phyloP scores from a whole-genome alignment of 2,888 invertebrate species.

The Kuschelorhynchus macadamiae region DNA sequence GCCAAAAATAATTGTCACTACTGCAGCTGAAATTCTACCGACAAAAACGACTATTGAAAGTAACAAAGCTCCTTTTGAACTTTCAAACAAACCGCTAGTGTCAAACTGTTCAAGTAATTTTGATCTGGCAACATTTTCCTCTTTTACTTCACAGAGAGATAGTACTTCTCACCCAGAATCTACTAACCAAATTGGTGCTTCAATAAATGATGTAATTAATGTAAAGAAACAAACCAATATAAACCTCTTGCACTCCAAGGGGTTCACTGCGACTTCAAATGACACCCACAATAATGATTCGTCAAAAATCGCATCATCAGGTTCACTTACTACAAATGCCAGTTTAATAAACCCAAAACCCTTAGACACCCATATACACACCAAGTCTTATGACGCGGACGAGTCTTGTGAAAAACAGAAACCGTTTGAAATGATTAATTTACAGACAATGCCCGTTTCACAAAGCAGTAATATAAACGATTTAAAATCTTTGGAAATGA shows the following conservation, averaged over 20 bases:
- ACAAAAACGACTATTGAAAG: too few species aligned
- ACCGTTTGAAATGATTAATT: slow-evolving; percentile 10
- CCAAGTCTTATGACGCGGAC: background rate
- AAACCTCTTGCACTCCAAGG: too few species aligned
- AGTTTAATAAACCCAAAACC: background rate
- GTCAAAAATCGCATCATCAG: background rate
- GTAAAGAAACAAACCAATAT: too few species aligned
- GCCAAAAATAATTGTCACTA: too few species aligned
- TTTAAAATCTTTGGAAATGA: slow-evolving; percentile 57
- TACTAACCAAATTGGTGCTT: too few species aligned
- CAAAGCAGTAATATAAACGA: slow-evolving; percentile 29
- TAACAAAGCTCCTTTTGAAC: too few species aligned
- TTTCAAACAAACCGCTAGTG: background rate
- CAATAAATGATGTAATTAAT: too few species aligned
- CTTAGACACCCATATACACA: background rate
- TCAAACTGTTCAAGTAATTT: background rate
- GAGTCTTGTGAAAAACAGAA: slow-evolving; percentile 6
- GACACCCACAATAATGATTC: background rate
- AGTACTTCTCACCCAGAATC: too few species aligned
- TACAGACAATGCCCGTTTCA: background rate
- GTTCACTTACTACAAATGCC: background rate
- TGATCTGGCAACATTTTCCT: background rate
- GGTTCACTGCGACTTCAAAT: background rate
- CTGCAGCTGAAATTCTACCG: too few species aligned
- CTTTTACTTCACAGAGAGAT: background rate